phyloP scores from a whole-genome alignment of 2,797 vertebrate genomes.

The Pygocentrus nattereri region DNA sequence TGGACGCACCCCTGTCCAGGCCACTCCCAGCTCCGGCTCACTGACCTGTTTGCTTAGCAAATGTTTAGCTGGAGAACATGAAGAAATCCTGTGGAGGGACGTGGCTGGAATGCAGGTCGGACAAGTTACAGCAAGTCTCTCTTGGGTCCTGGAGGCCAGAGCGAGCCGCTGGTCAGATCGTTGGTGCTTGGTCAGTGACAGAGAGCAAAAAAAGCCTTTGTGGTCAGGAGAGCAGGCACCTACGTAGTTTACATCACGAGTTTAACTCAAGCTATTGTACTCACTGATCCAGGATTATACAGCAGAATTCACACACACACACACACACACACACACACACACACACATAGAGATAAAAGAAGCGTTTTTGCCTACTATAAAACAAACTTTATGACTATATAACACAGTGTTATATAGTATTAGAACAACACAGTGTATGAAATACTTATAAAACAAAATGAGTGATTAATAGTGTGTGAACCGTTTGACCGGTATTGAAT shows the following conservation, averaged over 20 bases:
- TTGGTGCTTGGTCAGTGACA: background rate
- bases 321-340: background rate
- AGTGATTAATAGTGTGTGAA: no score
- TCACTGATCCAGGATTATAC: slow-evolving; percentile 55
- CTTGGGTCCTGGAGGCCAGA: background rate
- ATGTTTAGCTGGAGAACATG: slow-evolving; percentile 23
- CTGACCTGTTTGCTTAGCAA: slow-evolving; percentile 42
- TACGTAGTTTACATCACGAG: slow-evolving; percentile 41
- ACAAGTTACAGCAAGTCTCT: background rate
- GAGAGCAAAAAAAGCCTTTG: background rate
- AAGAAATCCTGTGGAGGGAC: background rate
- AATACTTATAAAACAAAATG: no score
- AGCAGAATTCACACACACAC: slow-evolving; percentile 14
- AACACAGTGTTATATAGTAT: no score
- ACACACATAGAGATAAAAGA: background rate
- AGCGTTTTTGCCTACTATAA: no score
- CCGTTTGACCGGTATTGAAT: no score
- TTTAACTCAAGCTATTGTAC: slow-evolving; percentile 35
- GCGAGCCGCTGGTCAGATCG: background rate
- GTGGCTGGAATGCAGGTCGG: background rate
- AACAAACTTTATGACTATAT: no score
- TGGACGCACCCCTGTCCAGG: background rate
- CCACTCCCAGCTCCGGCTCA: slow-evolving; percentile 40
- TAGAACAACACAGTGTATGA: no score
- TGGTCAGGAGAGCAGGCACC: slow-evolving; percentile 18